Evolutionary conservation across 2,797 vertebrate species (phyloP).

Genomic region (Labeo calbasu): DNA sequence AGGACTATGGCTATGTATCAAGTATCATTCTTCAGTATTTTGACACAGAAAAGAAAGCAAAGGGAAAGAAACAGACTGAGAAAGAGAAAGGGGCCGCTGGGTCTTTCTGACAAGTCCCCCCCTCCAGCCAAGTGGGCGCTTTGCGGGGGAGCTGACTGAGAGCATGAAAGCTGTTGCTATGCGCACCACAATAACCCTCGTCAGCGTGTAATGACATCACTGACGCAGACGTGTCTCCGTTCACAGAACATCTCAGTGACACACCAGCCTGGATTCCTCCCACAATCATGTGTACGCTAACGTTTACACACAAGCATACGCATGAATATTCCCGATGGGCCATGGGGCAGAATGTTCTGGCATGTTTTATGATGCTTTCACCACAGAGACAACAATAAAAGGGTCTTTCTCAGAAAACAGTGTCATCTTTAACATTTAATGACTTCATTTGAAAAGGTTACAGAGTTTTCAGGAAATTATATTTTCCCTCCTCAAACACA

Average conservation of each 20-base stretch:
- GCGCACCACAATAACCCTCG: slow-evolving; percentile 24
- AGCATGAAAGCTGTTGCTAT: slow-evolving; percentile 49
- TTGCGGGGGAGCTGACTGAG: slow-evolving; percentile 38
- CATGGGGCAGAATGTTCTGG: neutral
- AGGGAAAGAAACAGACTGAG: neutral
- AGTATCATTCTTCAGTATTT: neutral
- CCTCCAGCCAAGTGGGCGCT: slow-evolving; percentile 23
- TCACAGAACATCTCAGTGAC: slow-evolving; percentile 29
- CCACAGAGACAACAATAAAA: neutral
- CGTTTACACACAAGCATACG: slow-evolving; percentile 11
- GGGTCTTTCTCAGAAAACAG: neutral
- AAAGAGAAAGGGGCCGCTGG: neutral
- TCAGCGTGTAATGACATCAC: slow-evolving; percentile 52
- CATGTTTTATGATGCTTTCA: slow-evolving; percentile 12
- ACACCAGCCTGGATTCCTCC: slow-evolving; percentile 18
- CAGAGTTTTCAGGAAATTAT: neutral
- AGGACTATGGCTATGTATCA: neutral
- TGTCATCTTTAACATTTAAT: neutral
- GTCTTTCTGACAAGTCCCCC: slow-evolving; percentile 32
- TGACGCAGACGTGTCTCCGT: slow-evolving; percentile 35
- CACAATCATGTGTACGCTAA: slow-evolving; percentile 12
- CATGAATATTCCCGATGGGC: slow-evolving; percentile 7
- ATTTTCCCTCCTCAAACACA: neutral
- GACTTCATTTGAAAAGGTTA: neutral
- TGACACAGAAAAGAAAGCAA: neutral